Evolutionary conservation across 2,113 vertebrate species (phyloP), one percentile per base, ranked within the genome.

Genomic region (Sisor rabdophorus): DNA sequence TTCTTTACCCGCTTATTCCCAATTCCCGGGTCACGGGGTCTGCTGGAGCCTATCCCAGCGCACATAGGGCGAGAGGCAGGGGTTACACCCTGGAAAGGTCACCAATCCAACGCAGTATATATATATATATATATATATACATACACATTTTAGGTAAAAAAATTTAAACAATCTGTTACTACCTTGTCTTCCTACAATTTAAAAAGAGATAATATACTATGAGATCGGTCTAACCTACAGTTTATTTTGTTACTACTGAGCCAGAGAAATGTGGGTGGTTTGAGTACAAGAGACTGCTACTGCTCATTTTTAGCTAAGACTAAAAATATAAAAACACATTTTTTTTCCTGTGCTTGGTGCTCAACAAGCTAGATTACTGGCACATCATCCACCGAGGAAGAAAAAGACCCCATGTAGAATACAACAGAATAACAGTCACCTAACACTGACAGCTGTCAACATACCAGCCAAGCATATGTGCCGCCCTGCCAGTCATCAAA

Each of bases 361-460:
- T 68, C 64, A 68, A 68, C 44, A 68, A 26, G 64, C 44, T 9
- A 26, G 64, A 26, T 47, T 68, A 50, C 15, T 68, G 64, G 64
- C 64, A 68, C 44, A 52, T 69, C 26, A 69, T 52, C 65, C 47
- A 52, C 47, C 52, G 17, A 68, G 47, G 24, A 30, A 24, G 50
- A 24, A 52, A 52, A 69, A 69, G 47, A 52, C 47, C 17, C 28
- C 24, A 50, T 68, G 47, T 69, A 28, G 47, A 69, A 69, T 28
- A 52, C 47, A 69, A 26, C 44, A 19, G 70, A 58, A 68, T 50
- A 68, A 69, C 65, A 69, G 48, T 69, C 54, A 72, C 70, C 54
- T 72, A 22, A 56, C 70, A 72, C 70, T 58, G 54, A 58, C 70
- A 72, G 70, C 70, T 72, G 70, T 72, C 70, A 47, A 58, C 70